Percentiles rank a stretch among this genome's conserved stretches.
Conservation (phyloP, 2,797 vertebrate genomes). For the Mastacembelus armatus region DNA sequence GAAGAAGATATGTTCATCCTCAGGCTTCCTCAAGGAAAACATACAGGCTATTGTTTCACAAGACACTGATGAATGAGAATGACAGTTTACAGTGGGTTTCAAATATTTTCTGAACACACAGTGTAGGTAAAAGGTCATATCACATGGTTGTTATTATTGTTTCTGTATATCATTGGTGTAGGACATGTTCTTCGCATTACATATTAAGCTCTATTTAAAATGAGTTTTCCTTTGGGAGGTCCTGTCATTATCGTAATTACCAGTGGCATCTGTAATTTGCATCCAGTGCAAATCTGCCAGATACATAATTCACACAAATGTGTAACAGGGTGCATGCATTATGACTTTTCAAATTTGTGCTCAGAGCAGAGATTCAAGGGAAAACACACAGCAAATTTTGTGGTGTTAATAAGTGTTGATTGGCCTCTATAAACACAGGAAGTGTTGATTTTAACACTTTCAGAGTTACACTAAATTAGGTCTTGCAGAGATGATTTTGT, state of each 20-base stretch:
- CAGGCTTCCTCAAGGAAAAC: slow-evolving; percentile 66
- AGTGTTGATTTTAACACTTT: slow-evolving; percentile 51
- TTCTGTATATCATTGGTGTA: slow-evolving; percentile 5
- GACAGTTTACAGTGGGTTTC: slow-evolving; percentile 45
- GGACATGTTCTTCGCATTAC: not conserved
- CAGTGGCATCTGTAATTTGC: slow-evolving; percentile 39
- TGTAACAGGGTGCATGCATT: slow-evolving; percentile 7
- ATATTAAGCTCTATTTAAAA: slow-evolving; percentile 24
- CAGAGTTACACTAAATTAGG: slow-evolving; percentile 44
- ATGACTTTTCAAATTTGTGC: slow-evolving; percentile 45
- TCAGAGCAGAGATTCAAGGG: slow-evolving; percentile 16
- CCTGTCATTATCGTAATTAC: slow-evolving; percentile 41
- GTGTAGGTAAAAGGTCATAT: slow-evolving; percentile 34
- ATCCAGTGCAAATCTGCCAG: slow-evolving; percentile 38
- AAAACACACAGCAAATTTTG: slow-evolving; percentile 23
- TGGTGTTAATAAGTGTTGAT: slow-evolving; percentile 51
- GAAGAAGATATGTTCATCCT: slow-evolving; percentile 76
- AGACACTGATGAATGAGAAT: slow-evolving; percentile 64
- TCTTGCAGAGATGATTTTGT: slow-evolving; percentile 24
- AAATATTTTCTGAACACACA: slow-evolving; percentile 51
- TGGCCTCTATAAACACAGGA: slow-evolving; percentile 36
- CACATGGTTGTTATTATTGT: slow-evolving; percentile 12
- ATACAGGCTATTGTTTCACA: slow-evolving; percentile 67
- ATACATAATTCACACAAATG: slow-evolving; percentile 39
- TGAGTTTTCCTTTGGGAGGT: slow-evolving; percentile 36